Conservation (phyloP, 2,113 vertebrate genomes). For the Opisthocomus hoazin region DNA sequence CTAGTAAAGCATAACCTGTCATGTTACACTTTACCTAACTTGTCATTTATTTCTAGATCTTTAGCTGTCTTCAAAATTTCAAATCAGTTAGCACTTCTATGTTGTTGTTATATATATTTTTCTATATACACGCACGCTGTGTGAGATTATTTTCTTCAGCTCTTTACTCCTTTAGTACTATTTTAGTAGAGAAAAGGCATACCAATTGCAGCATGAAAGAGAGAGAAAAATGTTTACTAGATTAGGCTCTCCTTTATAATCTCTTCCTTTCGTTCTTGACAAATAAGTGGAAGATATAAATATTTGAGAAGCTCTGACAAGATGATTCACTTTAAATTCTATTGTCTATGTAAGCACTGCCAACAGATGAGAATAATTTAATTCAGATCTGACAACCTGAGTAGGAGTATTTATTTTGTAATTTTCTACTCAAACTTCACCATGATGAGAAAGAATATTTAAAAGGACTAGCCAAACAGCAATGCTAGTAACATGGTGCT, state of each 20-base stretch:
- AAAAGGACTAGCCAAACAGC: not conserved
- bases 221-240: not conserved
- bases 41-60: not conserved
- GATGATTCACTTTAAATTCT: not conserved
- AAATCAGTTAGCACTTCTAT: not conserved
- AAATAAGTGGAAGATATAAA: not conserved
- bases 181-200: not conserved
- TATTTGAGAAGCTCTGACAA: not conserved
- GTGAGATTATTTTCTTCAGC: not conserved
- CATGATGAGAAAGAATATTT: not conserved
- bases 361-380: not conserved
- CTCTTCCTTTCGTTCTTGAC: not conserved
- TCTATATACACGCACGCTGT: not conserved
- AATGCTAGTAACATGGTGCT: not conserved
- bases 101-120: not conserved
- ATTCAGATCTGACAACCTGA: not conserved
- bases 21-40: not conserved
- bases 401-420: not conserved
- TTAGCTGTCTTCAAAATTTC: not conserved
- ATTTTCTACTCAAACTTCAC: not conserved
- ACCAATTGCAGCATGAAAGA: not conserved
- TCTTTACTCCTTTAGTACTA: not conserved
- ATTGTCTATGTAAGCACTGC: not conserved
- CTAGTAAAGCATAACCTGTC: not conserved
- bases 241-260: not conserved